Percentiles rank a stretch among this genome's conserved stretches.
These are phyloP conservation scores for Luscinia megarhynchos DNA, from an alignment of 2,797 vertebrate genomes.

Conservation along the genomic window DNA sequence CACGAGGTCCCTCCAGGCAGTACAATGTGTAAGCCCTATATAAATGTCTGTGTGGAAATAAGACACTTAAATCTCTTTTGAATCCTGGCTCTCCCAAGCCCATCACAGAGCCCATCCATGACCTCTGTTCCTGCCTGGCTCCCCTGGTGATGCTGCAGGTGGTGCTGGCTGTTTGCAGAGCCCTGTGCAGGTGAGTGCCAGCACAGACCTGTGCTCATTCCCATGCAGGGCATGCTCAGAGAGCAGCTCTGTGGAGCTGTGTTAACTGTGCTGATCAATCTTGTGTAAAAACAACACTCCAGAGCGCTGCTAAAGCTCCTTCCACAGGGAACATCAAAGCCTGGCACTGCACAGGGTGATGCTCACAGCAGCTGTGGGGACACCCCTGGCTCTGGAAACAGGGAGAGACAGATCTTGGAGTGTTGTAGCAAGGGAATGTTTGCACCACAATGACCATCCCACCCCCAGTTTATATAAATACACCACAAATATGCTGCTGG, in stretches of 20 bases:
- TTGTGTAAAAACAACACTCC: conserved; percentile 62
- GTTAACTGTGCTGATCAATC: conserved; percentile 61
- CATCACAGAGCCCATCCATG: neutral
- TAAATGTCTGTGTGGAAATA: neutral
- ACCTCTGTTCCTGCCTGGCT: neutral
- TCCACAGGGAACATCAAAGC: conserved; percentile 49
- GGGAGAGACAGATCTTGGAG: neutral
- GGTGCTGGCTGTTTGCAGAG: neutral
- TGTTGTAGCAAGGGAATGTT: neutral
- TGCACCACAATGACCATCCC: too few relatives aligned
- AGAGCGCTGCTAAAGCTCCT: neutral
- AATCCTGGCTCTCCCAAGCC: neutral
- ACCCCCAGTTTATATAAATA: neutral
- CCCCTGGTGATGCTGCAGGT: neutral
- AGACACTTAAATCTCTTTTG: conserved; percentile 3
- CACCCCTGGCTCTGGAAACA: neutral
- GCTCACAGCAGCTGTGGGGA: rapidly evolving
- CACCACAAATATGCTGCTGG: rapidly evolving
- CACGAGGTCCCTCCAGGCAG: neutral
- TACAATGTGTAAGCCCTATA: neutral
- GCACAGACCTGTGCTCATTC: neutral
- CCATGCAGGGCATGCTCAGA: conserved; percentile 44
- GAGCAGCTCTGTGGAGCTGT: conserved; percentile 11
- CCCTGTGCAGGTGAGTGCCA: neutral
- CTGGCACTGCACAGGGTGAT: neutral